Evolutionary conservation across 2,797 vertebrate species (phyloP).

Genomic region (Erethizon dorsatum): DNA sequence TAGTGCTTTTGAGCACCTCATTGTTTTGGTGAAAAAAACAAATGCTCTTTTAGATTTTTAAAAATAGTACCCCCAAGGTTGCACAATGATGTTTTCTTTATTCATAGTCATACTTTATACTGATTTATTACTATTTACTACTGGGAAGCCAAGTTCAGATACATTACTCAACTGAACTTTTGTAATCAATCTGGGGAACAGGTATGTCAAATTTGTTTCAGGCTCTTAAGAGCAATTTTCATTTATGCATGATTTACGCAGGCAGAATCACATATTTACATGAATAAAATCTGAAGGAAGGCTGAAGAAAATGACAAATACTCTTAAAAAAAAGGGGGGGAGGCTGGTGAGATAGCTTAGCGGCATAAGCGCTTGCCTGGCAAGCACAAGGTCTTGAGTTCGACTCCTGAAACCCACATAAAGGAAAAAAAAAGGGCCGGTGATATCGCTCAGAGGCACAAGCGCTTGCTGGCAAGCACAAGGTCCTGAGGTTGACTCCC

Average conservation of each 20-base stretch:
- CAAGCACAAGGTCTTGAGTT: too few relatives aligned
- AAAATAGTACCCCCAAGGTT: neutral
- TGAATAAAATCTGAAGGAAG: conserved; percentile 1
- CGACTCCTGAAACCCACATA: too few relatives aligned
- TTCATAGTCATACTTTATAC: neutral
- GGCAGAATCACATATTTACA: neutral
- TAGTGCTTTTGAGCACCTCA: neutral
- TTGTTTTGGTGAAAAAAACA: conserved; percentile 21
- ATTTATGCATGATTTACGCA: neutral
- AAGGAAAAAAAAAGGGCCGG: too few relatives aligned
- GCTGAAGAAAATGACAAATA: neutral
- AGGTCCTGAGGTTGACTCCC: too few relatives aligned
- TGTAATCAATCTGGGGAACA: neutral
- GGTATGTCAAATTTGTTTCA: neutral
- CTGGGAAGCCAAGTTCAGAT: neutral
- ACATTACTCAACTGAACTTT: neutral
- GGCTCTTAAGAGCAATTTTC: conserved; percentile 41
- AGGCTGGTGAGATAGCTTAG: too few relatives aligned
- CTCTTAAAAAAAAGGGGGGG: neutral
- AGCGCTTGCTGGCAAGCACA: too few relatives aligned
- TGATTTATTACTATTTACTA: neutral
- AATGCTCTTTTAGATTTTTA: conserved; percentile 7
- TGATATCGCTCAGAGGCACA: too few relatives aligned
- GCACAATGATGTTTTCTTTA: neutral
- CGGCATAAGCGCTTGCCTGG: too few relatives aligned